Evolutionary conservation across 1,140 invertebrate genomes (phyloP), one percentile per base, ranked within the genome.

Genomic region (Leptinotarsa lineolata): DNA sequence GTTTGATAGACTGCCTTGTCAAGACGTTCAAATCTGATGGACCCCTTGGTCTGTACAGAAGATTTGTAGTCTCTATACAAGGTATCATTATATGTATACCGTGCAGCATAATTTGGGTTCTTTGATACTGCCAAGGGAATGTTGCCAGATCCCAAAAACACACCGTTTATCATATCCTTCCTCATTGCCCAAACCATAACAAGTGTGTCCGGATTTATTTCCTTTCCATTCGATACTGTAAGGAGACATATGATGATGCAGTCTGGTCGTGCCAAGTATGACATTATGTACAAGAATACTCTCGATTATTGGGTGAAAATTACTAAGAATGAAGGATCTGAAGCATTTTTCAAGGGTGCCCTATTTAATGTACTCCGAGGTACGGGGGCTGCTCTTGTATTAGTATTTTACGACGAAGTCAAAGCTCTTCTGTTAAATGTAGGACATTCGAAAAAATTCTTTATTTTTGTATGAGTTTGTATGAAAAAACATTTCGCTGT

Each of bases 61-160:
- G 95, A 73, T 97, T 97, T 83, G 87, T 92, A 70, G 95, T 97
- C 77, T 97, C 95, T 39, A 94, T 95, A 21, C 93, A 94, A 85
- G 93, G 93, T 85, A 94, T 94, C 80, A 93, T 94, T 68, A 93
- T 94, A n/a, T n/a, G n/a, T n/a, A 81, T 94, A 94, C 83, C 88
- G 95, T 83, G 95, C 95, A 20, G 92, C 93, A 68, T 97, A 96
- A 87, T 97, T 97, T 81, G 95, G 96, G 77, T 92, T 95, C 85
- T 97, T 93, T 82, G 96, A 97, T 84, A 97, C 95, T 70, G 91
- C 94, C 73, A 95, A 95, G 84, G 94, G 91, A 74, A 92, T 96
- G 88, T 82, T 97, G 72, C 91, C 94, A 12, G 92, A 96, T 76
- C 90, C 91, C 3, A 93, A 93, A 84, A 93, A 94, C 80, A 93